Conservation (phyloP, 1,140 invertebrate species). For the Drosophila burlai region DNA sequence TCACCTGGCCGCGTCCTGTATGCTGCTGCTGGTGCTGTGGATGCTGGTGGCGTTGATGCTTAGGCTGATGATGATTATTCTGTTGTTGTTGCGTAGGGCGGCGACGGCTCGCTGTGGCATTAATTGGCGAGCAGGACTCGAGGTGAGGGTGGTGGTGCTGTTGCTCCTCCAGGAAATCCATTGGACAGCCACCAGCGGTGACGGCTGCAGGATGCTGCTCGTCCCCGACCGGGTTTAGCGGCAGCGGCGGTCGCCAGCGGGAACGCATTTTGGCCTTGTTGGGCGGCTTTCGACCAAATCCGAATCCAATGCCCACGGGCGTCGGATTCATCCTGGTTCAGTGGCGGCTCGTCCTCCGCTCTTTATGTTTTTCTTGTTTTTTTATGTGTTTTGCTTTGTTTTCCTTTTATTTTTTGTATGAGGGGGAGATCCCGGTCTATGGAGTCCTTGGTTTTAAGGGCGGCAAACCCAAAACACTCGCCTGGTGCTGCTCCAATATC, state of each 20-base stretch:
- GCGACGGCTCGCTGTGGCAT: conserved; percentile 3
- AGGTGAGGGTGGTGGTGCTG: background rate
- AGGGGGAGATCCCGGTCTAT: background rate
- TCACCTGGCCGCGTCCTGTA: conserved; percentile 37
- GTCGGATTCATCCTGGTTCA: conserved; percentile 78
- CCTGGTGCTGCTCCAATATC: conserved; percentile 1
- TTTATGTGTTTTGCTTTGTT: background rate
- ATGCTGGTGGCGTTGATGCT: background rate
- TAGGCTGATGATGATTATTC: background rate
- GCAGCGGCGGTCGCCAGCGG: conserved; percentile 49
- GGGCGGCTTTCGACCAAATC: conserved; percentile 68
- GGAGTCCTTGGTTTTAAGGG: background rate
- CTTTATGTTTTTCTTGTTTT: background rate
- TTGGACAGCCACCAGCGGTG: background rate
- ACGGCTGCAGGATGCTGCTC: background rate
- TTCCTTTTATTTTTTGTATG: background rate
- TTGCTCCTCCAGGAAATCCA: background rate
- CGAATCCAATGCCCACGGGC: conserved; percentile 81
- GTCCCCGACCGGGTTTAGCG: conserved; percentile 1
- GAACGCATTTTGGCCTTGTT: conserved; percentile 69
- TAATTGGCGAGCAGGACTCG: conserved; percentile 6
- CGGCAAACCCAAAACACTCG: conserved; percentile 1
- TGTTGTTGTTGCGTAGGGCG: conserved; percentile 9
- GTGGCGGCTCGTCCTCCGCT: conserved; percentile 14
- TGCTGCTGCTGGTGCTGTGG: conserved; percentile 4